Conservation (phyloP, 2,888 invertebrate genomes). For the Patella caerulea region DNA sequence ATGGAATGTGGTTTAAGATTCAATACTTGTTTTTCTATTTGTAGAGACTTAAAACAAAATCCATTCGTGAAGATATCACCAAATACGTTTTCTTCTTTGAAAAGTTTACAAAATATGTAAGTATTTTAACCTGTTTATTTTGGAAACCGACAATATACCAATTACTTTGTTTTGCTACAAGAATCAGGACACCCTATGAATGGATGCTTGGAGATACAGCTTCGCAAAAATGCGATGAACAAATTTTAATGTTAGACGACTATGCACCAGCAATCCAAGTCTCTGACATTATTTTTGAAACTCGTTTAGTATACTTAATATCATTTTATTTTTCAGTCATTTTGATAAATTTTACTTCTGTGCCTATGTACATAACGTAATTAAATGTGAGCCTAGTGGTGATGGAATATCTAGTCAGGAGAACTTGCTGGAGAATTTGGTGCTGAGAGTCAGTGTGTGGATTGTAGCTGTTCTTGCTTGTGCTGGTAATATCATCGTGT, state of each 20-base stretch:
- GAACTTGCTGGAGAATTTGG: slow-evolving; percentile 36
- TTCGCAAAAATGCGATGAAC: too few species aligned
- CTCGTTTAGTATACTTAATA: not conserved
- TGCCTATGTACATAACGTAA: slow-evolving; percentile 33
- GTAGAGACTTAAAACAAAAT: slow-evolving; percentile 24
- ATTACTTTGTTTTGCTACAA: too few species aligned
- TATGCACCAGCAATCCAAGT: too few species aligned
- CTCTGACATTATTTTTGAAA: too few species aligned
- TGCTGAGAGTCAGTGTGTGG: slow-evolving; percentile 75
- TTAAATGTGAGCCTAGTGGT: slow-evolving; percentile 32
- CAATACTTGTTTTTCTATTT: too few species aligned
- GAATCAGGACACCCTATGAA: too few species aligned
- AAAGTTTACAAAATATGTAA: slow-evolving; percentile 24
- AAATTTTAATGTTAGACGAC: too few species aligned
- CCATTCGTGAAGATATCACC: slow-evolving; percentile 19
- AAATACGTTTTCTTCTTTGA: slow-evolving; percentile 16
- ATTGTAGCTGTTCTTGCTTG: slow-evolving; percentile 77
- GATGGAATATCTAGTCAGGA: slow-evolving; percentile 40
- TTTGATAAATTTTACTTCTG: slow-evolving; percentile 38
- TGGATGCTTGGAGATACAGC: too few species aligned
- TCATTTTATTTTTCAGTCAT: slow-evolving; percentile 25
- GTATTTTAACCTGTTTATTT: not conserved
- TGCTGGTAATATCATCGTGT: slow-evolving; percentile 76
- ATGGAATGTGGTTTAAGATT: too few species aligned
- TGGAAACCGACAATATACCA: too few species aligned